Conservation (phyloP, 2,113 vertebrate species). For the Protobothrops mucrosquamatus region DNA sequence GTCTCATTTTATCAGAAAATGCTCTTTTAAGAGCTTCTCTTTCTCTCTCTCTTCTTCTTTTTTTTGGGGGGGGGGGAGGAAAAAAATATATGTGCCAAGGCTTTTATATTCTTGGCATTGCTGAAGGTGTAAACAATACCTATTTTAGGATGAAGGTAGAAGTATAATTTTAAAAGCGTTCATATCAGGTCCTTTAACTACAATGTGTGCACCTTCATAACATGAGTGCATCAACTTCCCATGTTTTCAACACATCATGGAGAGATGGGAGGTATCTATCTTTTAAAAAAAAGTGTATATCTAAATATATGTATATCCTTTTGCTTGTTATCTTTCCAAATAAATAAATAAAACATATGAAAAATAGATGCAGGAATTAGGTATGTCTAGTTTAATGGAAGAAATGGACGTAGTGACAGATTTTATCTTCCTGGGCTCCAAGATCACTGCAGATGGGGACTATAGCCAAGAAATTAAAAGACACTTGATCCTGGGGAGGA, state of each 20-base stretch:
- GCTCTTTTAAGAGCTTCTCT: neutral
- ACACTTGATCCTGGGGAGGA: no score
- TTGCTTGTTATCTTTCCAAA: neutral
- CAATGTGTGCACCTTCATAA: neutral
- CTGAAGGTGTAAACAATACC: neutral
- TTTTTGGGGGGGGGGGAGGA: neutral
- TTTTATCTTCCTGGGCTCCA: no score
- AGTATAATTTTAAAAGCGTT: neutral
- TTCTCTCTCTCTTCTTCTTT: neutral
- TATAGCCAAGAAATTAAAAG: no score
- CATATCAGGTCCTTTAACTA: neutral
- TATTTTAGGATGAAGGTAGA: slow-evolving; percentile 7
- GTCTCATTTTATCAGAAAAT: slow-evolving; percentile 30
- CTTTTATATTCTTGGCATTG: neutral
- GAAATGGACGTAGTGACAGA: no score
- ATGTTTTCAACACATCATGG: neutral
- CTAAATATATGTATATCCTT: neutral
- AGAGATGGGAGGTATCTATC: neutral
- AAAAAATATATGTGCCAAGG: neutral
- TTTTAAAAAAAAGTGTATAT: no score
- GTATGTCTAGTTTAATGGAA: neutral
- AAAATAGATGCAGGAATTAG: neutral
- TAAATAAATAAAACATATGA: neutral
- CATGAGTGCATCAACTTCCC: neutral
- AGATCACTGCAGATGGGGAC: no score